A percentile compares a stretch with the other conserved stretches of the same genome.
phyloP scores from a whole-genome alignment of 2,888 invertebrate genomes.

The Drosophila ezoana region DNA sequence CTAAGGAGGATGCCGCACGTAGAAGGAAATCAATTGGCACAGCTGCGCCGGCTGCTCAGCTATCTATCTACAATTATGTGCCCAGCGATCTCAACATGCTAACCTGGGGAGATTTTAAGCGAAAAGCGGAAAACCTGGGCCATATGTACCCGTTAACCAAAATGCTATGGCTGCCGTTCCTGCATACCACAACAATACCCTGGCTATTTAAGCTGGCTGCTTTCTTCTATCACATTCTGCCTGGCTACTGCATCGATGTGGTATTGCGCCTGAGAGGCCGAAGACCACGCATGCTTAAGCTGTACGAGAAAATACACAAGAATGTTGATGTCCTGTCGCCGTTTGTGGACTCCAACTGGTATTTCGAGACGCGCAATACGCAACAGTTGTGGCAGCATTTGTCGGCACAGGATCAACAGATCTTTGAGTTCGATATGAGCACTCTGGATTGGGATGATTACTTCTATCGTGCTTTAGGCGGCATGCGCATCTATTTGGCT shows the following conservation, averaged over 20 bases:
- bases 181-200: conserved; percentile 85
- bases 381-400: conserved; percentile 84
- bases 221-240: conserved; percentile 88
- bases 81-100: conserved; percentile 92
- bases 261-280: conserved; percentile 62
- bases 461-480: conserved; percentile 87
- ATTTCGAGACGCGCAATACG: conserved; percentile 88
- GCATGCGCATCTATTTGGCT: conserved; percentile 90
- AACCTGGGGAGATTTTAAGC: conserved; percentile 90
- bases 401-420: conserved; percentile 83
- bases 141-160: conserved; percentile 87
- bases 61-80: conserved; percentile 90
- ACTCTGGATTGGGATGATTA: conserved; percentile 88
- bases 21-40: conserved; percentile 30
- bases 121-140: conserved; percentile 82
- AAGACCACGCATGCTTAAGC: conserved; percentile 87
- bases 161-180: conserved; percentile 89
- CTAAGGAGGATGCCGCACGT: conserved; percentile 29
- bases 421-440: conserved; percentile 91
- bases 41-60: conserved; percentile 1
- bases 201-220: conserved; percentile 84
- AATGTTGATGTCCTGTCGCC: conserved; percentile 90
- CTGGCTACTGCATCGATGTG: conserved; percentile 88
- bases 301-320: conserved; percentile 92
- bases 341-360: conserved; percentile 91